phyloP scores from a whole-genome alignment of 23 tunicate species.

The Clavelina lepadiformis region DNA sequence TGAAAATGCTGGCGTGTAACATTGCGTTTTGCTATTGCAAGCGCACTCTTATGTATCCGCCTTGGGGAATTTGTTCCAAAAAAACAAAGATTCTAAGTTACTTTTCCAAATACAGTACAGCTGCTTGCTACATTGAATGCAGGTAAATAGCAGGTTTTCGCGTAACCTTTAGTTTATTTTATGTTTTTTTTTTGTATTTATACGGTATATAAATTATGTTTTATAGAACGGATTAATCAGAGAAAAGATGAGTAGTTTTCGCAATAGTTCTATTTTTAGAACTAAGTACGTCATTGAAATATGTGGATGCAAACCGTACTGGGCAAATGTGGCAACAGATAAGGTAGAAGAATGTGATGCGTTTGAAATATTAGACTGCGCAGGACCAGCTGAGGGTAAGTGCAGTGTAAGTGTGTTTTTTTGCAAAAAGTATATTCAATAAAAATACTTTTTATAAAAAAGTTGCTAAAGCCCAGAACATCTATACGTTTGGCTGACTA shows the following conservation, averaged over 20 bases:
- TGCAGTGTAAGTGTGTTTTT: not conserved
- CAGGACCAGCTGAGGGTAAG: conserved; percentile 56
- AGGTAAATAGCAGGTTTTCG: too few relatives aligned
- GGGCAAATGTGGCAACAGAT: conserved; percentile 7
- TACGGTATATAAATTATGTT: not conserved
- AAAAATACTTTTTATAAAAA: not conserved
- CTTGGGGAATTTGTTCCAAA: conserved; percentile 44
- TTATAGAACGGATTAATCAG: too few relatives aligned
- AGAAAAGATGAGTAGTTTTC: too few relatives aligned
- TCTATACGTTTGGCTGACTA: too few relatives aligned
- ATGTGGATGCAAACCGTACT: conserved; percentile 59
- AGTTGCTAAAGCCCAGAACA: not conserved
- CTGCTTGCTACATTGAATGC: conserved; percentile 45
- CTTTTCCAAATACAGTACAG: conserved; percentile 25
- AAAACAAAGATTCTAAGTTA: conserved; percentile 17
- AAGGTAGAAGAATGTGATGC: conserved; percentile 38
- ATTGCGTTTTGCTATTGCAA: not conserved
- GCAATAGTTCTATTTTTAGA: too few relatives aligned
- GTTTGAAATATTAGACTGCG: conserved; percentile 33
- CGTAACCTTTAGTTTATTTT: not conserved
- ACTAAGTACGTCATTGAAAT: conserved; percentile 5
- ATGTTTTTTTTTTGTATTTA: not conserved
- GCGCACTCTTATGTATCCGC: conserved; percentile 43
- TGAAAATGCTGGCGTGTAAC: not conserved
- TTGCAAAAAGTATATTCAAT: not conserved